Base-by-base conservation (phyloP, 2,797 vertebrate species). In the Characodon lateralis region DNA sequence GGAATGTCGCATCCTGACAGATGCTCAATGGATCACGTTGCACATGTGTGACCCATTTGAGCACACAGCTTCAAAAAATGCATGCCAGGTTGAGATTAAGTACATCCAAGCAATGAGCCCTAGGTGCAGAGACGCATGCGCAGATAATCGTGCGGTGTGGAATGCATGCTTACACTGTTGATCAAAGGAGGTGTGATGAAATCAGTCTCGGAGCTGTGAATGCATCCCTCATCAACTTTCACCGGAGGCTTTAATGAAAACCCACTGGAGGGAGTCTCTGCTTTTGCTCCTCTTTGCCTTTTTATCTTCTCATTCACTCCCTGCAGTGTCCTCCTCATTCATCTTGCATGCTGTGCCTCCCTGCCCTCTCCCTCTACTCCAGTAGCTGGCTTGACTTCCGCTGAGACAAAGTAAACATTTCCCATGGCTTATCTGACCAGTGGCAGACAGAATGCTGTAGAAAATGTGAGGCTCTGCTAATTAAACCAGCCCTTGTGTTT, bases 381-480 rank as follows among this genome's bases (percentile, higher is more conserved):
- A 84, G 87, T 86, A 87, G 79, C 89, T 85, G 76, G 72, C 81
- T 89, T 78, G 88, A 90, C 92, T 94, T 94, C 92, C 91, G 76
- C 78, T 89, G 76, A 86, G 83, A 87, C 86, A 82, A 72, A 90
- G 90, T 91, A 94, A 94, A 94, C 91, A 93, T 94, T 95, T 93
- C 94, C 93, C 93, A 94, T 94, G 93, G 91, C 92, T 94, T 94
- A 90, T 93, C 88, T 94, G 93, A 93, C 92, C 90, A 72, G 85
- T 79, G 82, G 84, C 78, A 81, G 72, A 75, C 77, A 50, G 46
- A 83, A 89, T 82, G 66, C 84, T 85, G 89, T 89, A 91, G 87
- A 83, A 85, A 88, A 84, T 78, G 66, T 20, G 69, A 76, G 53
- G 78, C 74, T 79, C 73, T 2, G 70, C 86, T 93, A 93, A 94